phyloP scores from a whole-genome alignment of 2,888 invertebrate species.

The Peribatodes rhomboidaria region DNA sequence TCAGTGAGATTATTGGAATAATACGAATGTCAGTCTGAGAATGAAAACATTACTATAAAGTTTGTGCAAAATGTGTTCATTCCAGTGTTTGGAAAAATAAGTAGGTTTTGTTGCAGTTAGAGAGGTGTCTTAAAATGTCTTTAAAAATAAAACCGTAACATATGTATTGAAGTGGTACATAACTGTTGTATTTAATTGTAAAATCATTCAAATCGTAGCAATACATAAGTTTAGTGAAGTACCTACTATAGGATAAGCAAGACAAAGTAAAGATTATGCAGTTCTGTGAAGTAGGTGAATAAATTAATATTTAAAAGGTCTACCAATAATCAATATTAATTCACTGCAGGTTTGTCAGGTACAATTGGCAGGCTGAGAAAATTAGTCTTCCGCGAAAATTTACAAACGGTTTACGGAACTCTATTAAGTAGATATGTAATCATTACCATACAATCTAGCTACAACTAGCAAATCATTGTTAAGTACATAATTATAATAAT shows the following conservation, averaged over 20 bases:
- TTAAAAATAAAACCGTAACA: not conserved
- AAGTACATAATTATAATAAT: slow-evolving; percentile 18
- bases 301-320: slow-evolving; percentile 6
- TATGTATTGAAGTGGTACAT: not conserved
- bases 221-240: slow-evolving; percentile 9
- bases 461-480: slow-evolving; percentile 33
- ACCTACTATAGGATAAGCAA: slow-evolving; percentile 13
- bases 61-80: slow-evolving; percentile 3
- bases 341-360: slow-evolving; percentile 6
- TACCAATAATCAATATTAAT: slow-evolving; percentile 13
- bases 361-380: slow-evolving; percentile 14
- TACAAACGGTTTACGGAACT: slow-evolving; percentile 25
- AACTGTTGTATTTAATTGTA: slow-evolving; percentile 1
- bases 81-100: slow-evolving; percentile 6
- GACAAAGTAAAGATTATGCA: slow-evolving; percentile 4
- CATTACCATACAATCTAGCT: slow-evolving; percentile 31
- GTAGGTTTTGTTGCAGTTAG: slow-evolving; percentile 5
- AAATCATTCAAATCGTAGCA: slow-evolving; percentile 2
- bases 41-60: not conserved
- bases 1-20: slow-evolving; percentile 2
- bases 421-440: slow-evolving; percentile 18
- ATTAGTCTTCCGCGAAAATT: slow-evolving; percentile 26
- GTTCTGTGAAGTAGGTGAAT: not conserved
- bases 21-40: not conserved
- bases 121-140: not conserved